These are phyloP conservation scores for Urocyon cinereoargenteus DNA, from an alignment of 2,797 vertebrate species.

Conservation along the genomic window DNA sequence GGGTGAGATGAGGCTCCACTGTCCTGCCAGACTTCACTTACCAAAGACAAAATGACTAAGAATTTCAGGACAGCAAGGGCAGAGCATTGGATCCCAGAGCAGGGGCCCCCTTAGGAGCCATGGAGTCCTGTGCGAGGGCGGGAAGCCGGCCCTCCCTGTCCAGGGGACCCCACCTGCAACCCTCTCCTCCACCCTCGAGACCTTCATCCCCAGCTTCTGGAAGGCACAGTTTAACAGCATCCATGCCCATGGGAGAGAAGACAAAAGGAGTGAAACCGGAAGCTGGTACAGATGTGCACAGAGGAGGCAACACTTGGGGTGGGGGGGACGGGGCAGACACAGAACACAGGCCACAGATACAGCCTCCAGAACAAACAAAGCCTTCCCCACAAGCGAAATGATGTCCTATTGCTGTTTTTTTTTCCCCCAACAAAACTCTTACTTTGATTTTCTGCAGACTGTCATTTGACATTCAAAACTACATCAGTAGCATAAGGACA, in stretches of 20 bases:
- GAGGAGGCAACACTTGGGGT: too few species aligned
- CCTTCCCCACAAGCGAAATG: not conserved
- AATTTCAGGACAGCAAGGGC: not conserved
- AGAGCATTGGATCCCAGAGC: not conserved
- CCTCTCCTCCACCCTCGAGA: not conserved
- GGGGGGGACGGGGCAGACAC: not conserved
- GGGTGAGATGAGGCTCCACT: not conserved
- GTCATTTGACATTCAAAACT: conserved; percentile 12
- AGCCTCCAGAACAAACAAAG: fast-evolving
- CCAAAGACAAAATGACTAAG: not conserved
- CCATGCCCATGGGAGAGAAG: not conserved
- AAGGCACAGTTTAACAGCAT: not conserved
- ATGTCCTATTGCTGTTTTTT: not conserved
- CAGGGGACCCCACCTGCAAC: not conserved
- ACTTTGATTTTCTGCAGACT: conserved; percentile 33
- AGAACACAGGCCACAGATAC: not conserved
- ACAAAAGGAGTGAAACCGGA: not conserved
- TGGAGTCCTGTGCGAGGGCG: not conserved
- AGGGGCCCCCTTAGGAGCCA: not conserved
- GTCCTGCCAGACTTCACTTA: not conserved
- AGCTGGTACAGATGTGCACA: fast-evolving
- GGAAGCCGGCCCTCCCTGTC: not conserved
- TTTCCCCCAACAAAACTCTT: not conserved
- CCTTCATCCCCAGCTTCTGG: not conserved
- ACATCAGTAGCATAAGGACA: conserved; percentile 18